phyloP scores from a whole-genome alignment of 2,888 invertebrate genomes.

The Dioctria rufipes region DNA sequence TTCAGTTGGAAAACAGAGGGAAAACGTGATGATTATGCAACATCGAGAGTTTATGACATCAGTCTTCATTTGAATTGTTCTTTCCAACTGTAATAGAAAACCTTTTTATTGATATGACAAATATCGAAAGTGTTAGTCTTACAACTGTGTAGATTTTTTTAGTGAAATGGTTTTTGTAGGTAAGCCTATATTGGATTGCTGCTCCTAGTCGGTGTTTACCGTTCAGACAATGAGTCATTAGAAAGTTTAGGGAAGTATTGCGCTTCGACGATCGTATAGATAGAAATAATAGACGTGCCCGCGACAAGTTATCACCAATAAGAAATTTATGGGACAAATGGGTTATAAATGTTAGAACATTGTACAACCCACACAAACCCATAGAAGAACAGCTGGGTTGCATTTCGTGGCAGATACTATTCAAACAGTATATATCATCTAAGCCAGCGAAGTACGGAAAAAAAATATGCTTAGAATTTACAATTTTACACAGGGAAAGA shows the following conservation, averaged over 20 bases:
- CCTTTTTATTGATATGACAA: slow-evolving; percentile 1
- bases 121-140: not conserved
- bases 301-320: slow-evolving; percentile 2
- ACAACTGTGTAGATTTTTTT: not conserved
- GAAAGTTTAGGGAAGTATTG: not conserved
- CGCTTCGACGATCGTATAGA: slow-evolving; percentile 9
- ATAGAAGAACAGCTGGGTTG: slow-evolving; percentile 5
- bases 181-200: slow-evolving; percentile 17
- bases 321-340: slow-evolving; percentile 17
- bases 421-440: slow-evolving; percentile 10
- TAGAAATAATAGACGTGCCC: not conserved
- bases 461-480: slow-evolving; percentile 15
- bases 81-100: slow-evolving; percentile 5
- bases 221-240: not conserved
- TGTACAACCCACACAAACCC: slow-evolving; percentile 13
- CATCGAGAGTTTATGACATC: slow-evolving; percentile 4
- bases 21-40: slow-evolving; percentile 15
- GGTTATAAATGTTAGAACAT: too few species aligned
- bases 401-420: slow-evolving; percentile 4
- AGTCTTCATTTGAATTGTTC: not conserved
- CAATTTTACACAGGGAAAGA: not conserved
- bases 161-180: not conserved
- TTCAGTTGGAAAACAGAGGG: too few species aligned
- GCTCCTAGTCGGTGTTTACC: slow-evolving; percentile 6
- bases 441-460: not conserved